These are phyloP conservation scores for Cosmopolites sordidus DNA, from an alignment of 2,888 invertebrate genomes.

Conservation along the genomic window DNA sequence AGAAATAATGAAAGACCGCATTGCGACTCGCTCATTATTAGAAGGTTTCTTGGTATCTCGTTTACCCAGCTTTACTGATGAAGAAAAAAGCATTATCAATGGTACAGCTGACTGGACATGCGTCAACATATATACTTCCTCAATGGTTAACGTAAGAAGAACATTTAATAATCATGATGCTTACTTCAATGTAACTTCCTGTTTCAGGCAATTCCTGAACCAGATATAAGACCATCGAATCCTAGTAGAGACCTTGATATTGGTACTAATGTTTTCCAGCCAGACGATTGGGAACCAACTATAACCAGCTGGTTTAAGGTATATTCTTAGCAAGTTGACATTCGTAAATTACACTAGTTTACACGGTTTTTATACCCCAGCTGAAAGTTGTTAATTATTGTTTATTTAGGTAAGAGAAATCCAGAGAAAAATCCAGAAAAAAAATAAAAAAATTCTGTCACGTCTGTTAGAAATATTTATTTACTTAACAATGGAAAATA, in stretches of 20 bases:
- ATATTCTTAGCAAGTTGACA: conserved; percentile 1
- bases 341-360: no score
- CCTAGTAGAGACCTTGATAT: conserved; percentile 17
- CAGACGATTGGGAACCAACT: conserved; percentile 25
- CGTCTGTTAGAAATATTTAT: no score
- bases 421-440: not conserved
- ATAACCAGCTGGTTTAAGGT: conserved; percentile 26
- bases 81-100: conserved; percentile 57
- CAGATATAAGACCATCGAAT: conserved; percentile 11
- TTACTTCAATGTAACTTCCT: no score
- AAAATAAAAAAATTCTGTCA: no score
- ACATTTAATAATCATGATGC: no score
- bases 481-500: no score
- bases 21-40: conserved; percentile 54
- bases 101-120: conserved; percentile 67
- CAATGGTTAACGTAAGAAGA: conserved; percentile 17
- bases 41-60: conserved; percentile 60
- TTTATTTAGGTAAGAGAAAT: no score
- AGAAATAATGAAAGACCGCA: conserved; percentile 56
- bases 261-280: conserved; percentile 14
- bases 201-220: conserved; percentile 36
- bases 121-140: conserved; percentile 65
- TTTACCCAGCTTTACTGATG: conserved; percentile 57
- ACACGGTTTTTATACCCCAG: no score
- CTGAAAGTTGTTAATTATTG: no score